Base-by-base conservation (phyloP, 2,113 vertebrate genomes). In the Ictalurus punctatus region DNA sequence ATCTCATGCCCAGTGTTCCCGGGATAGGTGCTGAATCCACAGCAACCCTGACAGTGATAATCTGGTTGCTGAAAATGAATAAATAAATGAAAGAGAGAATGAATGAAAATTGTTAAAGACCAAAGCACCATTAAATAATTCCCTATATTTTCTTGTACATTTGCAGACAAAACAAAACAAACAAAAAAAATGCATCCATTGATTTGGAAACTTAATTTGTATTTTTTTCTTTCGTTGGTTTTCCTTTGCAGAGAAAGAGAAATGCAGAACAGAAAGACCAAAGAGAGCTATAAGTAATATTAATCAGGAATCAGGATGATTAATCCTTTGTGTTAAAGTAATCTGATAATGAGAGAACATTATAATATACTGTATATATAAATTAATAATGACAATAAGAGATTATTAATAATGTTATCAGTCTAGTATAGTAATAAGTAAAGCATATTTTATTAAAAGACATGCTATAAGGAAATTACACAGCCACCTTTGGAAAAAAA, bases 391-490 rank as follows among this genome's bases (percentile, higher is more conserved):
- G 17, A 67, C 30, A 52, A 56, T 71, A 25, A 54, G 21, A 44
- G 52, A 73, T 65, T 73, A 91, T 90, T 91, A 88, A 81, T 90
- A 83, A 83, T 25, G 25, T 81, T 86, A 59, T 71, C 67, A 74
- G 86, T 80, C 59, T 85, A 9, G 23, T 21, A n/a, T 71, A 44
- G 34, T 25, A 44, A 63, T 30, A 56, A 69, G 81, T 54, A 85
- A 48, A 86, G 73, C 67, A 71, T 44, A 65, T 13, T 86, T 88
- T 81, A 88, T 90, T 90, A 90, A 63, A 48, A 85, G 65, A 78
- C 21, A 67, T 86, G 59, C 21, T 71, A 84, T 87, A 81, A 85
- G 85, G 90, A 83, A 91, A 89, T 88, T 58, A 87, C 56, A 54
- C 73, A 84, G 61, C 44, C 27, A 87, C 76, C 3, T 2, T 25